Conservation (phyloP, 2,888 invertebrate species). For the Cantharis flavilabris region DNA sequence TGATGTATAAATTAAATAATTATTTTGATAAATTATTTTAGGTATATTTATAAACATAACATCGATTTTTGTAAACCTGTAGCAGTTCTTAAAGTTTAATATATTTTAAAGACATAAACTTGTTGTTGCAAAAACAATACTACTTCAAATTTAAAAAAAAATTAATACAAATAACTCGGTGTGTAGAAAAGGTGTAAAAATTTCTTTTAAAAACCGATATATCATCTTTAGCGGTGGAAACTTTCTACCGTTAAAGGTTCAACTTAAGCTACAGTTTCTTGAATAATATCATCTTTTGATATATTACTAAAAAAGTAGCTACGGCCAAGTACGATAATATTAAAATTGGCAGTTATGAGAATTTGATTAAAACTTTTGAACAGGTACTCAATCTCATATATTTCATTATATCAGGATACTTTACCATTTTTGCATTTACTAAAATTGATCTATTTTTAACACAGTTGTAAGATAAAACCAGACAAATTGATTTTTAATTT, state of each 20-base stretch:
- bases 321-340: conserved; percentile 32
- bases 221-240: conserved; percentile 49
- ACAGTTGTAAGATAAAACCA: neutral
- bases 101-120: neutral
- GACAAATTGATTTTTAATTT: neutral
- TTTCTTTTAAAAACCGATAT: conserved; percentile 49
- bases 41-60: neutral
- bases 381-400: conserved; percentile 30
- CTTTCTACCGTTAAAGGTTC: conserved; percentile 51
- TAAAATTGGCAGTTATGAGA: conserved; percentile 38
- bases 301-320: conserved; percentile 46
- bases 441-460: neutral
- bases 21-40: neutral
- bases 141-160: conserved; percentile 4
- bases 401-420: conserved; percentile 20
- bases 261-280: conserved; percentile 50
- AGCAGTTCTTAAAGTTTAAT: neutral
- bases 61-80: neutral
- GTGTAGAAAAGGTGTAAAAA: conserved; percentile 31
- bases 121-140: neutral
- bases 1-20: neutral
- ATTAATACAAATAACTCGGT: conserved; percentile 24
- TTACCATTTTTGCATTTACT: conserved; percentile 8
- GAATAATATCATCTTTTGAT: conserved; percentile 53
- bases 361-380: conserved; percentile 33